Evolutionary conservation across 2,797 vertebrate genomes (phyloP).

Genomic region (Pseudotriccus pelzelni): DNA sequence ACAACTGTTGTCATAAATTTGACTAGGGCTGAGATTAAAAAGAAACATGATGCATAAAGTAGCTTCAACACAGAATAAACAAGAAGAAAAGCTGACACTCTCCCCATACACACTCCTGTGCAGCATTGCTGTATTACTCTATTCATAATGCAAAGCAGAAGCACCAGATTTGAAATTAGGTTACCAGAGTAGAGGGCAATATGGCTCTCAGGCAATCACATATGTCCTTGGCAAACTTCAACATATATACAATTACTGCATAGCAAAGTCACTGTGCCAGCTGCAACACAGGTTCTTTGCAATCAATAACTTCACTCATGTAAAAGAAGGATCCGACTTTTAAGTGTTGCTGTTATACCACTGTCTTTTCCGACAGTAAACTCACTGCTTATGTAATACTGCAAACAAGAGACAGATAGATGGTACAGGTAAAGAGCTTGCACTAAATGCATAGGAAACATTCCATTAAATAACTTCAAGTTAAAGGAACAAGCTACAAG

Average conservation of each 20-base stretch:
- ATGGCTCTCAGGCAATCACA: conserved; percentile 38
- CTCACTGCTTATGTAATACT: background rate
- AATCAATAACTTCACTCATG: conserved; percentile 18
- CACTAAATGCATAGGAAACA: background rate
- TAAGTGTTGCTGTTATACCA: background rate
- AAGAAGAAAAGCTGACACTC: background rate
- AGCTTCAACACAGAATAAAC: background rate
- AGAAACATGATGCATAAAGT: conserved; percentile 41
- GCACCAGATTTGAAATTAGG: conserved; percentile 63
- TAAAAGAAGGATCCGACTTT: conserved; percentile 23
- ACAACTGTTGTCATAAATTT: conserved; percentile 65
- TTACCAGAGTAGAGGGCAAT: conserved; percentile 63
- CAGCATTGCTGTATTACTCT: conserved; percentile 38
- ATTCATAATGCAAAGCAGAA: conserved; percentile 70
- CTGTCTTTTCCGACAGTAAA: background rate
- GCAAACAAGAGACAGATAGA: background rate
- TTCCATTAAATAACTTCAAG: background rate
- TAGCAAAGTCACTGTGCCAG: background rate
- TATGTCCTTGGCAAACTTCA: conserved; percentile 59
- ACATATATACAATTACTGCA: conserved; percentile 13
- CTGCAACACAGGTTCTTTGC: background rate
- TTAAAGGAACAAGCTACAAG: background rate
- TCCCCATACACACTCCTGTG: background rate
- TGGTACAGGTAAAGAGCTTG: background rate
- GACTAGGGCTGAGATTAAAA: conserved; percentile 69